Evolutionary conservation across 1,140 invertebrate genomes (phyloP).

Genomic region (Neodiprion fabricii): DNA sequence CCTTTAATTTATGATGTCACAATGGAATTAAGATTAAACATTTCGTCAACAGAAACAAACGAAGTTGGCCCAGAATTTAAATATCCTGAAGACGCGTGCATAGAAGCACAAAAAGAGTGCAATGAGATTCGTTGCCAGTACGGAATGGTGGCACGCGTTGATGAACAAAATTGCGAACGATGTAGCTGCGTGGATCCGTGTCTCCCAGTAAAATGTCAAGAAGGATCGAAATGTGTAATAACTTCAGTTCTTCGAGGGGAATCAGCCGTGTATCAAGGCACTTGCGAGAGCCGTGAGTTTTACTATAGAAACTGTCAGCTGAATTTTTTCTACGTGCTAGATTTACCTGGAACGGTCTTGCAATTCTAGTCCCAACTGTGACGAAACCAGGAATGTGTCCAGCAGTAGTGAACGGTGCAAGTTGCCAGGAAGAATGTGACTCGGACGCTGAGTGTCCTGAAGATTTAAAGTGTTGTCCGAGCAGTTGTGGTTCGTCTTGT

Average conservation of each 20-base stretch:
- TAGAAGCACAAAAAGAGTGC: constrained; percentile 66
- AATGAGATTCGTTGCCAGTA: constrained; percentile 72
- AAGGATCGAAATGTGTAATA: constrained; percentile 73
- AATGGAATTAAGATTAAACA: too few species aligned
- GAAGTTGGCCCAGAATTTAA: constrained; percentile 42
- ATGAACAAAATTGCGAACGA: constrained; percentile 69
- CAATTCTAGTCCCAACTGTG: constrained; percentile 55
- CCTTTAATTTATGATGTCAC: too few species aligned
- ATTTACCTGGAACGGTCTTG: background rate
- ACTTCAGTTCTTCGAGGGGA: constrained; percentile 60
- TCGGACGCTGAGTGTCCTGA: constrained; percentile 84
- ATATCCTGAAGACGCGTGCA: constrained; percentile 60
- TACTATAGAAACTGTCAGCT: background rate
- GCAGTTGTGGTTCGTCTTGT: constrained; percentile 78
- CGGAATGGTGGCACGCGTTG: constrained; percentile 75
- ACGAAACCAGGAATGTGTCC: constrained; percentile 82
- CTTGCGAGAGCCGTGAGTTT: constrained; percentile 65
- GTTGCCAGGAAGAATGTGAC: constrained; percentile 75
- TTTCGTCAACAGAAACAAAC: constrained; percentile 38
- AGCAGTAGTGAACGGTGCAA: constrained; percentile 52
- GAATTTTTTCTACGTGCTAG: background rate
- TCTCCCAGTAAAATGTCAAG: constrained; percentile 66
- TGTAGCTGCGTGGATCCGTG: constrained; percentile 84
- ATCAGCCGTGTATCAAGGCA: constrained; percentile 59
- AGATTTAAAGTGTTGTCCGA: constrained; percentile 81